These are phyloP conservation scores for Serinus canaria DNA, from an alignment of 2,113 vertebrate genomes.

Conservation along the genomic window DNA sequence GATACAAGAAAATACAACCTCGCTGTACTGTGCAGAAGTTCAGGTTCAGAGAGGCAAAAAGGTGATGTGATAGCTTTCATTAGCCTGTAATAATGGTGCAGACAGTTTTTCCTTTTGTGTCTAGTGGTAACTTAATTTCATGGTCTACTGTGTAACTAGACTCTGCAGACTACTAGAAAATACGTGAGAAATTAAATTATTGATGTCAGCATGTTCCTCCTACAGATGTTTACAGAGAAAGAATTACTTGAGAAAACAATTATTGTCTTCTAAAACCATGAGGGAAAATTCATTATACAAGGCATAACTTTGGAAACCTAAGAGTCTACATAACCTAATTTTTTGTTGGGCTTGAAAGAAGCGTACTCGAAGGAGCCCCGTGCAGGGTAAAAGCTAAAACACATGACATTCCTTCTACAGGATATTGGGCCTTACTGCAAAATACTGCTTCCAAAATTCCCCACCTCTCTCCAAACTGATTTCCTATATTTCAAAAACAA, in stretches of 20 bases:
- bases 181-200: not conserved
- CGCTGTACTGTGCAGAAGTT: not conserved
- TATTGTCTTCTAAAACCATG: not conserved
- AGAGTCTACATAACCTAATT: rapidly evolving
- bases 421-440: not conserved
- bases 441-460: not conserved
- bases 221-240: not conserved
- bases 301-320: not conserved
- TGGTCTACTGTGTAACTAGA: not conserved
- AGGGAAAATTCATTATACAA: not conserved
- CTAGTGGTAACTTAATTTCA: constrained; percentile 23
- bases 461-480: not conserved
- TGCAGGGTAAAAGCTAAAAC: not conserved
- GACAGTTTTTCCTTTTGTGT: not conserved
- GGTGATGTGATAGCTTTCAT: not conserved
- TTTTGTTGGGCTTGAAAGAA: not conserved
- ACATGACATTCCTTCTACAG: not conserved
- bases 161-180: not conserved
- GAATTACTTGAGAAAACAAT: not conserved
- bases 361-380: not conserved
- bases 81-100: not conserved
- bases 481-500: not conserved
- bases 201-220: not conserved
- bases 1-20: not conserved
- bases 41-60: not conserved